phyloP scores from a whole-genome alignment of 2,797 vertebrate genomes.

The Notolabrus celidotus region DNA sequence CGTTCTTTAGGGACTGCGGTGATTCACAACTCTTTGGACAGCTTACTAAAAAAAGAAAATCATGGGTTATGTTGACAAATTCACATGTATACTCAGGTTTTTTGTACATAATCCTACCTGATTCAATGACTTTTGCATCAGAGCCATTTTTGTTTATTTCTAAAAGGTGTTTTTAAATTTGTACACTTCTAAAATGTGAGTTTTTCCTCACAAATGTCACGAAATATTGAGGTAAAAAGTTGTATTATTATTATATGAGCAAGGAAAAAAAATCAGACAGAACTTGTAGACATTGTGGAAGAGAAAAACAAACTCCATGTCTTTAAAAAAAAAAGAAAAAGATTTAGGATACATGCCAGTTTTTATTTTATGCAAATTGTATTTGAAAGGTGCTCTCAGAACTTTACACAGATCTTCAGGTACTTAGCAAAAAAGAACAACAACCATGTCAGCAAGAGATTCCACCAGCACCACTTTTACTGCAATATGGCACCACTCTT shows the following conservation, averaged over 20 bases:
- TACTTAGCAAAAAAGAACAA: slow-evolving; percentile 58
- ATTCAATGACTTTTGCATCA: slow-evolving; percentile 54
- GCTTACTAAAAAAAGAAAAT: slow-evolving; percentile 22
- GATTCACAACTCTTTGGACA: slow-evolving; percentile 44
- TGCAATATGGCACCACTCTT: slow-evolving; percentile 39
- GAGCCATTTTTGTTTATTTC: slow-evolving; percentile 66
- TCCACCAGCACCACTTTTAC: slow-evolving; percentile 71
- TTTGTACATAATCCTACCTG: slow-evolving; percentile 66
- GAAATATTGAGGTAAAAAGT: slow-evolving; percentile 4
- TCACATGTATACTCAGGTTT: slow-evolving; percentile 70
- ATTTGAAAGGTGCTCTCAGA: slow-evolving; percentile 59
- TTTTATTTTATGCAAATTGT: slow-evolving; percentile 64
- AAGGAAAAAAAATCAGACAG: slow-evolving; percentile 8
- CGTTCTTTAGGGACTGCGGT: slow-evolving; percentile 41
- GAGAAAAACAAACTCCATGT: background rate
- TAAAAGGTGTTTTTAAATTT: slow-evolving; percentile 77
- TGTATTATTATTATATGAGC: slow-evolving; percentile 19
- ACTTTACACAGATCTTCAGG: slow-evolving; percentile 63
- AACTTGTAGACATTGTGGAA: slow-evolving; percentile 30
- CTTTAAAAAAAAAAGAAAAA: slow-evolving; percentile 19
- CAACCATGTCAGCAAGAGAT: slow-evolving; percentile 23
- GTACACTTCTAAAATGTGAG: slow-evolving; percentile 49
- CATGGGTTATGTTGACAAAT: slow-evolving; percentile 38
- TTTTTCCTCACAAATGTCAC: slow-evolving; percentile 55
- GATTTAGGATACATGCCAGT: slow-evolving; percentile 11